Evolutionary conservation across 2,113 vertebrate genomes (phyloP).

Genomic region (Aphelocoma coerulescens): DNA sequence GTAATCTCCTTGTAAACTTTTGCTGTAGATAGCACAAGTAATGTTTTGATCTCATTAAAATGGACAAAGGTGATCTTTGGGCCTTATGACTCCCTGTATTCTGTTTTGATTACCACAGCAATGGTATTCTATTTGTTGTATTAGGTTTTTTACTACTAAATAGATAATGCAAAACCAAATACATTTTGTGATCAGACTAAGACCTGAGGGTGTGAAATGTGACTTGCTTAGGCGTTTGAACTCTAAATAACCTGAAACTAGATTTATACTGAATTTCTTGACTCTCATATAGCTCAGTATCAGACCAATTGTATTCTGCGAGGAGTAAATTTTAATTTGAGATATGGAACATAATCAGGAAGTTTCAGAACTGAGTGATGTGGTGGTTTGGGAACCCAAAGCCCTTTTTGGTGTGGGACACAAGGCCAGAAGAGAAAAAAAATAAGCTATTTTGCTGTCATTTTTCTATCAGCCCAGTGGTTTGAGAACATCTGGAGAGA

Average conservation of each 20-base stretch:
- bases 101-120: not conserved
- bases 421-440: not conserved
- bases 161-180: not conserved
- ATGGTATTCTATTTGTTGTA: not conserved
- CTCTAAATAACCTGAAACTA: not conserved
- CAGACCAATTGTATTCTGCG: not conserved
- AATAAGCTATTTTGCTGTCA: not conserved
- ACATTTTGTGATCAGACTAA: not conserved
- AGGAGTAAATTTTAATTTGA: not conserved
- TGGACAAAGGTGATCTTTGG: not conserved
- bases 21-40: not conserved
- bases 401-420: not conserved
- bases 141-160: not conserved
- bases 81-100: not conserved
- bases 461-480: not conserved
- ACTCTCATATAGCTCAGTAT: not conserved
- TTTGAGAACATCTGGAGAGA: not conserved
- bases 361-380: not conserved
- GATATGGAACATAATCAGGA: not conserved
- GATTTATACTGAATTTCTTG: not conserved
- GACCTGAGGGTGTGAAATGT: not conserved
- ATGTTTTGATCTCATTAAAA: not conserved
- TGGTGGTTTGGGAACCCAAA: not conserved
- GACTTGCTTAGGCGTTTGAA: not conserved
- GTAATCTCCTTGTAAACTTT: not conserved